These are phyloP conservation scores for Wiebesia pumilae DNA, from an alignment of 1,140 invertebrate species.

Conservation along the genomic window DNA sequence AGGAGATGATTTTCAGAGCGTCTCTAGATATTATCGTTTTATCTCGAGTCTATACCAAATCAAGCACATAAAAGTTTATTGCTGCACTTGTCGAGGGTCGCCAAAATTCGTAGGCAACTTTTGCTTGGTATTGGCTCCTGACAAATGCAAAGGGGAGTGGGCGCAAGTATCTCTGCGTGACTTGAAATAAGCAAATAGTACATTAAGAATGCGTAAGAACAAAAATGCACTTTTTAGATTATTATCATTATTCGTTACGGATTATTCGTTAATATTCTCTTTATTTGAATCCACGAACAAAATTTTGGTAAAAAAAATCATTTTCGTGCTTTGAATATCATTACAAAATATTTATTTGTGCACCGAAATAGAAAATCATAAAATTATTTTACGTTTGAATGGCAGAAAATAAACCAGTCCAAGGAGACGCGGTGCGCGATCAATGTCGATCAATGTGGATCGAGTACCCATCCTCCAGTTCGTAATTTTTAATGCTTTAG, in stretches of 20 bases:
- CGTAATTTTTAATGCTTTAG: neutral
- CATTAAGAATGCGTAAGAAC: neutral
- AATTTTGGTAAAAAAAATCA: no score
- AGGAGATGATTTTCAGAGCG: neutral
- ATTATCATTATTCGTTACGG: no score
- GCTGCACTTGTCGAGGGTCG: neutral
- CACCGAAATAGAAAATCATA: no score
- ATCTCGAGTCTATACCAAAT: neutral
- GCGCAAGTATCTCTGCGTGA: neutral
- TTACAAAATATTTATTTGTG: no score
- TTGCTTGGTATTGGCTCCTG: neutral
- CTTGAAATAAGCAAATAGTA: neutral
- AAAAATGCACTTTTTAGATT: neutral
- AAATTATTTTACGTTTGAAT: no score
- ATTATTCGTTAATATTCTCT: no score
- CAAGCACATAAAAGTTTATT: neutral
- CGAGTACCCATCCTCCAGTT: neutral
- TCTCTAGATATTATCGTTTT: slow-evolving; percentile 5
- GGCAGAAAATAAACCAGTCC: neutral
- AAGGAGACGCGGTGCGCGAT: neutral
- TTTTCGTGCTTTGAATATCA: no score
- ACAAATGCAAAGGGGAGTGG: neutral
- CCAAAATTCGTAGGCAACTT: neutral
- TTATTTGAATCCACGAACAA: no score
- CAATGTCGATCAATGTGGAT: no score